These are phyloP conservation scores for Microplitis demolitor DNA, from an alignment of 1,140 invertebrate species.

Conservation along the genomic window DNA sequence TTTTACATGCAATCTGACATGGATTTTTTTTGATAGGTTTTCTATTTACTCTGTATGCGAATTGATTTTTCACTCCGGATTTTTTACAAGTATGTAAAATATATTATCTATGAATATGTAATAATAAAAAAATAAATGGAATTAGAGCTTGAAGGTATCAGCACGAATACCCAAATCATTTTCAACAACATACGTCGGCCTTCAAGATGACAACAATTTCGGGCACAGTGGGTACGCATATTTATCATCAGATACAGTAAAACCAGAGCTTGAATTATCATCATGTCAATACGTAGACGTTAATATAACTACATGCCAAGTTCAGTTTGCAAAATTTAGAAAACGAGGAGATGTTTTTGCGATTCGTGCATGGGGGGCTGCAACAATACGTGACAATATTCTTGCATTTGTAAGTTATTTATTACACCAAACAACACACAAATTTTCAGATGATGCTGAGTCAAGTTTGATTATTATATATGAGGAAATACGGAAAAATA, in stretches of 20 bases:
- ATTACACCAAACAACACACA: constrained; percentile 38
- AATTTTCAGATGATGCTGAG: constrained; percentile 34
- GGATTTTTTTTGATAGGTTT: too few relatives aligned
- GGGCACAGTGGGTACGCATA: constrained; percentile 33
- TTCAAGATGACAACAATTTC: constrained; percentile 25
- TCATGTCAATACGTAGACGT: constrained; percentile 36
- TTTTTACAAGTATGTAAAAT: background rate
- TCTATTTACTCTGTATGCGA: too few relatives aligned
- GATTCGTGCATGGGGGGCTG: constrained; percentile 38
- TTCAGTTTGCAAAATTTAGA: constrained; percentile 34
- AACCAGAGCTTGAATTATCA: constrained; percentile 30
- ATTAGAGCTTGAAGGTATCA: constrained; percentile 7
- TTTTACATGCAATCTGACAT: too few relatives aligned
- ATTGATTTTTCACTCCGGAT: background rate
- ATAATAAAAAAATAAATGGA: background rate
- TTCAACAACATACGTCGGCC: constrained; percentile 21
- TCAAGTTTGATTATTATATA: constrained; percentile 39
- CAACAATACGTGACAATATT: constrained; percentile 43
- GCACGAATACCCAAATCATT: background rate
- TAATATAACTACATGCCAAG: constrained; percentile 36
- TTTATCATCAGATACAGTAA: constrained; percentile 12
- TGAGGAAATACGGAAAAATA: constrained; percentile 37
- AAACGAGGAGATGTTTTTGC: constrained; percentile 35
- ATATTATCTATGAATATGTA: background rate
- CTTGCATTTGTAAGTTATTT: constrained; percentile 40